Conservation (phyloP, 1,140 invertebrate genomes). For the Pomacea maculata region DNA sequence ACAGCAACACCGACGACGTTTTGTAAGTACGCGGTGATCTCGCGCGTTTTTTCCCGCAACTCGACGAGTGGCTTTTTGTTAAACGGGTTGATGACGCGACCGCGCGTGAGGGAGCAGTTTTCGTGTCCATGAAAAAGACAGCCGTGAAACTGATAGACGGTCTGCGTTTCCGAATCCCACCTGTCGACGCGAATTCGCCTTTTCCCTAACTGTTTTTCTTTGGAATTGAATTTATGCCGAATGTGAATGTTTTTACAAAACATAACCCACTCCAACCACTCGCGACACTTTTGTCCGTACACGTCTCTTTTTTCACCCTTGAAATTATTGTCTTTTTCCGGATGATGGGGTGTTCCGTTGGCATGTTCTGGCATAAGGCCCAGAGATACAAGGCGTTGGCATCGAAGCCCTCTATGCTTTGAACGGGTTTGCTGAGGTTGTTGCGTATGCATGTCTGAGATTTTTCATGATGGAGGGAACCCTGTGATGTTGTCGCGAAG, state of each 20-base stretch:
- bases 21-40: not conserved
- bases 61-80: not conserved
- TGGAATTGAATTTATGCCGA: not conserved
- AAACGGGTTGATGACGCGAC: not conserved
- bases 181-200: not conserved
- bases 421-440: not conserved
- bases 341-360: conserved; percentile 20
- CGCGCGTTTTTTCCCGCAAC: not conserved
- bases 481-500: conserved; percentile 28
- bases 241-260: not conserved
- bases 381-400: conserved; percentile 24
- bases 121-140: conserved; percentile 15
- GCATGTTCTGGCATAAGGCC: conserved; percentile 27
- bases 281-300: conserved; percentile 3
- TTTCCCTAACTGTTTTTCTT: conserved; percentile 8
- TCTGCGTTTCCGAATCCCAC: not conserved
- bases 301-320: conserved; percentile 16
- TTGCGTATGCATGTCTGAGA: conserved; percentile 25
- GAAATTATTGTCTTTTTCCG: conserved; percentile 12
- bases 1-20: too few relatives aligned
- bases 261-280: conserved; percentile 9
- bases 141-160: conserved; percentile 17
- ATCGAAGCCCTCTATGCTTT: conserved; percentile 33
- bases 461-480: conserved; percentile 35
- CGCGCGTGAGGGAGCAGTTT: not conserved